These are phyloP conservation scores for Odontomachus brunneus DNA, from an alignment of 1,140 invertebrate genomes.

Conservation along the genomic window DNA sequence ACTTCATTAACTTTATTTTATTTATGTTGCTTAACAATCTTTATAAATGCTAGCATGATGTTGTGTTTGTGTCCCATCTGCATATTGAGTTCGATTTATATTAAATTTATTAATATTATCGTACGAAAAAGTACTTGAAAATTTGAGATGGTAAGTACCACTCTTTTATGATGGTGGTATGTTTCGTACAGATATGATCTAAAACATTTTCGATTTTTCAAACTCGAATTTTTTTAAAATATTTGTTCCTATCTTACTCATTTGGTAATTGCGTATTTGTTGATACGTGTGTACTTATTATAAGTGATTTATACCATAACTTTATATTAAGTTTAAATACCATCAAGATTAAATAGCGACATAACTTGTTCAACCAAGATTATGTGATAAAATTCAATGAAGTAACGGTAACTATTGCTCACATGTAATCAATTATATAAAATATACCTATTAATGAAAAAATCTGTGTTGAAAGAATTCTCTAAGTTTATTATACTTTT, in stretches of 20 bases:
- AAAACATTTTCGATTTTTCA: constrained; percentile 8
- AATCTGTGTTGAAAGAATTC: constrained; percentile 39
- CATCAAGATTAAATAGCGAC: constrained; percentile 8
- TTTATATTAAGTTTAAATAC: constrained; percentile 5
- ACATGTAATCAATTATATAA: neutral
- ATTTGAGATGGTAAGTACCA: constrained; percentile 10
- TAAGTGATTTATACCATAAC: constrained; percentile 20
- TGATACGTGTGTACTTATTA: constrained; percentile 27
- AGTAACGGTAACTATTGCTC: neutral
- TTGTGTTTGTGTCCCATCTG: neutral
- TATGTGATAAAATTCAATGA: neutral
- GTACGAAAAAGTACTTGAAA: constrained; percentile 7
- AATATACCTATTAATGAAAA: constrained; percentile 20
- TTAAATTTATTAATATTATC: neutral
- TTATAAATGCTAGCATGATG: constrained; percentile 48
- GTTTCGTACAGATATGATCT: constrained; percentile 23
- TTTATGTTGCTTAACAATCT: constrained; percentile 49
- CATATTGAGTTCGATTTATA: constrained; percentile 9
- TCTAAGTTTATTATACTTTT: constrained; percentile 46
- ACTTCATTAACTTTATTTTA: constrained; percentile 19
- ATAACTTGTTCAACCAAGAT: constrained; percentile 15
- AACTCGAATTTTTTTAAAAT: constrained; percentile 17
- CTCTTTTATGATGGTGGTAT: neutral
- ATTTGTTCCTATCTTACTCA: constrained; percentile 6
- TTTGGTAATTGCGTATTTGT: constrained; percentile 1